Base-by-base conservation (phyloP, 1,140 invertebrate species). In the Drosophila navojoa region DNA sequence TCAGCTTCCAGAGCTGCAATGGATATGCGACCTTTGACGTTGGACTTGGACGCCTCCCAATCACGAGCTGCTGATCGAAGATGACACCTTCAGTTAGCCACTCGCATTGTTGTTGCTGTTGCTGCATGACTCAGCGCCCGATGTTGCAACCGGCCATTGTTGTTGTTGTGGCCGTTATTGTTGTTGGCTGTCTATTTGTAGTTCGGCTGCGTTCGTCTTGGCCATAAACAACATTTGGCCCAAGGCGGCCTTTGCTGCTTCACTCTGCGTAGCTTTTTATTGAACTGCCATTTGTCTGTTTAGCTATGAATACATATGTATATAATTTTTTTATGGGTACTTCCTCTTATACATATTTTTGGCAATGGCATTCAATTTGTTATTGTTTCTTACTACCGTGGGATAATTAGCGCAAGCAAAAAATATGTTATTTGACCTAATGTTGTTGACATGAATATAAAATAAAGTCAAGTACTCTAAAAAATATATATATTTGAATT, bases 1-100 rank as follows among this genome's bases (percentile, higher is more conserved):
- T 19, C 59, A 54, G 50, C 40, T 64, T 32, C 61, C 40, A 40
- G 50, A 45, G 38, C 11, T 64, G 50, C 11, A 45, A 60, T 49
- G 44, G 42, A 76, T 68, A 64, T 59, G 74, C 70, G 79, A 81
- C 79, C 79, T 81, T 81, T 81, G 70, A 44, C 50, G 25, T 54
- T 70, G 22, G 68, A 40, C 49, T 25, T 22, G 25, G 40, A 64
- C 62, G 62, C 62, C 62, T 59, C 40, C 29, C 40, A 35, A 60
- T 35, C 22, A 52, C 63, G 55, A 60, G n/a, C 57, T 38, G 69
- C 27, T 63, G 47, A 70, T 66, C 58, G 47, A 77, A 80, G 77
- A 86, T 82, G 79, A 82, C 79, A 81, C 79, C 79, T 79, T 68
- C 69, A 66, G 25, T 76, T 59, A 61, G 55, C 49, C 55, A 25